Evolutionary conservation across 23 tunicate species (phyloP), one percentile per base, ranked within the genome.

Genomic region (Oikopleura dioica): DNA sequence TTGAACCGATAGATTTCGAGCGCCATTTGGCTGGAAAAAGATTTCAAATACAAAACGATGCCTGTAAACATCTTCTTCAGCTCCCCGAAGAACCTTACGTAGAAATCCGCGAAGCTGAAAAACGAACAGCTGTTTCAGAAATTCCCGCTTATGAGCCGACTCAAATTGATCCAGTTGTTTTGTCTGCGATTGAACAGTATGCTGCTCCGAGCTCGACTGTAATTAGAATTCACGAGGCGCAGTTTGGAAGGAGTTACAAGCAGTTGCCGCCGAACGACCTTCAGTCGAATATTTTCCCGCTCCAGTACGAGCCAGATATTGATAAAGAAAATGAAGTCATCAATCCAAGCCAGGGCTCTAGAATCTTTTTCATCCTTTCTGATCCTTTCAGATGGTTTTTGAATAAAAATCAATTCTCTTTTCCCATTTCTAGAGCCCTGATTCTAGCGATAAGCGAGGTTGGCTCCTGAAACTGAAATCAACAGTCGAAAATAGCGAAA

Each of bases 371-470:
- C n/a, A n/a, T n/a, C n/a, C n/a, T n/a, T n/a, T n/a, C n/a, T n/a
- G n/a, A n/a, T n/a, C n/a, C n/a, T n/a, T n/a, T n/a, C n/a, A n/a
- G n/a, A n/a, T n/a, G n/a, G n/a, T n/a, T n/a, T n/a, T n/a, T n/a
- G n/a, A n/a, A n/a, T n/a, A n/a, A n/a, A n/a, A n/a, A n/a, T n/a
- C n/a, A n/a, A n/a, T n/a, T n/a, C n/a, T n/a, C n/a, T n/a, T n/a
- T n/a, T n/a, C n/a, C n/a, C n/a, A n/a, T n/a, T n/a, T n/a, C n/a
- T n/a, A n/a, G n/a, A n/a, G n/a, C n/a, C n/a, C n/a, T n/a, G n/a
- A n/a, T n/a, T n/a, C n/a, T n/a, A n/a, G 33, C 33, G 72, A 63
- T 28, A 63, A 63, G 72, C 72, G 72, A 2, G 72, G 72, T 23
- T 63, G 72, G 72, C 33, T 63, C 32, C 26, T 23, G 30, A 4